Evolutionary conservation across 23 tunicate species (phyloP).

Genomic region (Clavelina lepadiformis): DNA sequence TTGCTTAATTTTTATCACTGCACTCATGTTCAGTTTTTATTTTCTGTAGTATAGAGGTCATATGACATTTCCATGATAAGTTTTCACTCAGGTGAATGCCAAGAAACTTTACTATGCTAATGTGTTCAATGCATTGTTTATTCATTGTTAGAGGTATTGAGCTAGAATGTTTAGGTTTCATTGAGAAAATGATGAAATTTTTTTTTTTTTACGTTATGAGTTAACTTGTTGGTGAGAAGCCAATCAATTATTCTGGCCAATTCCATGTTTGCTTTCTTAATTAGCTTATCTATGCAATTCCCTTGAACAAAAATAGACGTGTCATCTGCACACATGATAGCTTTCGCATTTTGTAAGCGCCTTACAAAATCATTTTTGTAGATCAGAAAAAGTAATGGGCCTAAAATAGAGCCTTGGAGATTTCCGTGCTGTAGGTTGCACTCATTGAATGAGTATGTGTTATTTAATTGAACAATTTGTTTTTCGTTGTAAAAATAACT

Average conservation of each 20-base stretch:
- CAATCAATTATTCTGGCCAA: not conserved
- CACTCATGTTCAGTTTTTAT: not conserved
- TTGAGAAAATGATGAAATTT: not conserved
- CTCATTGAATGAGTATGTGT: not conserved
- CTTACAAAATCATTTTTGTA: constrained; percentile 3
- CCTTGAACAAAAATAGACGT: constrained; percentile 2
- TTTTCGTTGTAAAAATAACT: not conserved
- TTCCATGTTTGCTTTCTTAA: too few species aligned
- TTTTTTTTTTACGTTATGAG: not conserved
- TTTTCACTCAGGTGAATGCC: not conserved
- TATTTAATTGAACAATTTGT: not conserved
- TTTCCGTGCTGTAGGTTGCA: not conserved
- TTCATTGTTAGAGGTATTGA: not conserved
- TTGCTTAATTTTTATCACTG: not conserved
- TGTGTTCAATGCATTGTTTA: not conserved
- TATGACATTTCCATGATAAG: not conserved
- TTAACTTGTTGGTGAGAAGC: not conserved
- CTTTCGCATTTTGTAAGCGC: not conserved
- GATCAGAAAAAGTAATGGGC: constrained; percentile 8
- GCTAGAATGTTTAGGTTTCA: not conserved
- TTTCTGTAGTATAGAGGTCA: not conserved
- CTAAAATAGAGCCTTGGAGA: constrained; percentile 1
- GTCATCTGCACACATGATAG: constrained; percentile 17
- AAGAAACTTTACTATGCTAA: not conserved
- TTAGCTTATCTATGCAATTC: too few species aligned